Conservation (phyloP, 2,113 vertebrate genomes). For the Pandion haliaetus region DNA sequence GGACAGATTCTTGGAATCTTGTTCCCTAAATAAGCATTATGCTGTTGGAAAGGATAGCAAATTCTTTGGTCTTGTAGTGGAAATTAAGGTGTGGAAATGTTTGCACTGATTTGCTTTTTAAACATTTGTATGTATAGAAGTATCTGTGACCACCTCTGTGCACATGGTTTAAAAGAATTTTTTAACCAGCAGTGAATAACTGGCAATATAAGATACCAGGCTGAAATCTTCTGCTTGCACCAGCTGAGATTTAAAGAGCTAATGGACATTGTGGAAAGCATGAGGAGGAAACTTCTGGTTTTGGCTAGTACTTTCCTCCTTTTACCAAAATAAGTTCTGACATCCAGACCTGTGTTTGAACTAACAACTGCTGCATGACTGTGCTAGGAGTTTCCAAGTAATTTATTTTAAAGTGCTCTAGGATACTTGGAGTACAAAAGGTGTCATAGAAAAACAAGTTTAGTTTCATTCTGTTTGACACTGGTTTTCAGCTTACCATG, state of each 20-base stretch:
- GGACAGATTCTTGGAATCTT: not conserved
- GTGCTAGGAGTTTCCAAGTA: not conserved
- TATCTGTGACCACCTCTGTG: not conserved
- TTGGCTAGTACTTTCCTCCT: not conserved
- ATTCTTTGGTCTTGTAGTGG: not conserved
- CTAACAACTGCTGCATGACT: not conserved
- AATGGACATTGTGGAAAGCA: not conserved
- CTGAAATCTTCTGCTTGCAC: not conserved
- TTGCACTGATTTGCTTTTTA: not conserved
- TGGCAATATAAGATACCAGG: not conserved
- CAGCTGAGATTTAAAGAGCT: not conserved
- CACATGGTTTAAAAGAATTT: not conserved
- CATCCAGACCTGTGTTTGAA: not conserved
- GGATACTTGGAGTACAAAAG: not conserved
- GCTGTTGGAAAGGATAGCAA: not conserved
- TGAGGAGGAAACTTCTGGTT: not conserved
- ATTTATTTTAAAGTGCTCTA: not conserved
- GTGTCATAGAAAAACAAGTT: not conserved
- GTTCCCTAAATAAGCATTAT: not conserved
- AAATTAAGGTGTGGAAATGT: not conserved
- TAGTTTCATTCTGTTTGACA: not conserved
- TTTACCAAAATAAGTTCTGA: not conserved
- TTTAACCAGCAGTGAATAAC: not conserved
- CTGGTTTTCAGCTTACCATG: not conserved
- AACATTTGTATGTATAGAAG: not conserved